Evolutionary conservation across 1,140 invertebrate genomes (phyloP).

Genomic region (Musca vetustissima): DNA sequence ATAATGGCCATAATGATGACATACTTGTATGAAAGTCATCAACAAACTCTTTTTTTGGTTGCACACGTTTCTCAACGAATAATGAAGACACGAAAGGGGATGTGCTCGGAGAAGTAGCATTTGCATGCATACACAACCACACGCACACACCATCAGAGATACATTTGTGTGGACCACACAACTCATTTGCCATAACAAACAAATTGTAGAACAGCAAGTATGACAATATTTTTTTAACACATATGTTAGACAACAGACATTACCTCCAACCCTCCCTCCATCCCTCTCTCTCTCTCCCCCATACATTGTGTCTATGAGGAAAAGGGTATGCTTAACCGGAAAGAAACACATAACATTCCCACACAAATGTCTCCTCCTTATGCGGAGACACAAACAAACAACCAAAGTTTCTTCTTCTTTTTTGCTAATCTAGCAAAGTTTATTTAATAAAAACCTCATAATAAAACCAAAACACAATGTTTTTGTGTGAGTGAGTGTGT

Average conservation of each 20-base stretch:
- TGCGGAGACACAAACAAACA: not conserved
- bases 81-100: not conserved
- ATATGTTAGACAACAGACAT: not conserved
- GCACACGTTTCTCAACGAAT: not conserved
- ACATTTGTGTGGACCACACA: not conserved
- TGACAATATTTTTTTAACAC: not conserved
- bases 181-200: not conserved
- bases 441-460: constrained; percentile 18
- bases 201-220: not conserved
- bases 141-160: not conserved
- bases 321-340: not conserved
- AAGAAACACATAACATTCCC: not conserved
- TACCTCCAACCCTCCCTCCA: too few relatives aligned
- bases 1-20: constrained; percentile 10
- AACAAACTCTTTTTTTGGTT: constrained; percentile 6
- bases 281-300: too few relatives aligned
- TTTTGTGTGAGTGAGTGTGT: not conserved
- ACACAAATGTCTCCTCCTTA: not conserved
- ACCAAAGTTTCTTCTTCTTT: not conserved
- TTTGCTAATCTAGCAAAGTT: constrained; percentile 21
- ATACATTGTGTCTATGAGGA: not conserved
- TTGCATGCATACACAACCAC: not conserved
- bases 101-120: too few relatives aligned
- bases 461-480: constrained; percentile 6
- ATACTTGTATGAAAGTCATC: constrained; percentile 15